A percentile compares a stretch with the other conserved stretches of the same genome.
These are phyloP conservation scores for Hephaestus fuliginosus DNA, from an alignment of 2,797 vertebrate genomes.

Conservation along the genomic window DNA sequence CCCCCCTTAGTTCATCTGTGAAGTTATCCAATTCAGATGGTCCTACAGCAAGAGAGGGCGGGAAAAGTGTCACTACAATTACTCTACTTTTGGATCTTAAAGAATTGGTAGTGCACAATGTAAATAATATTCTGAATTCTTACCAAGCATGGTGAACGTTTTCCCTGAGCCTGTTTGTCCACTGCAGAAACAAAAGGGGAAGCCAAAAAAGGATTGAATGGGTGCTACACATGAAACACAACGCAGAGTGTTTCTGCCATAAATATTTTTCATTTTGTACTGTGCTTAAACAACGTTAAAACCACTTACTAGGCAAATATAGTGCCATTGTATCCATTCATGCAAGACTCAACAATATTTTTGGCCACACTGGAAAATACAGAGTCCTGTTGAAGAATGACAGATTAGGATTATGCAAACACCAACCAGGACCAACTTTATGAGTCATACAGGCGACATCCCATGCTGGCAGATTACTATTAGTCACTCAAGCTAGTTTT, in stretches of 20 bases:
- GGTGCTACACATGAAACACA: neutral
- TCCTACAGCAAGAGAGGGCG: constrained; percentile 79
- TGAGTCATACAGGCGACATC: neutral
- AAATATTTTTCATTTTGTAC: neutral
- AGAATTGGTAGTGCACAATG: neutral
- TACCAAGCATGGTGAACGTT: constrained; percentile 99
- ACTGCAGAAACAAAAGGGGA: constrained; percentile 77
- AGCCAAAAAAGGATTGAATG: neutral
- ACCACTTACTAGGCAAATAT: constrained; percentile 98
- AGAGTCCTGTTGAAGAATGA: constrained; percentile 86
- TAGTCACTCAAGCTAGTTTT: neutral
- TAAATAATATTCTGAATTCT: constrained; percentile 62
- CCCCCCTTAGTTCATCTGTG: constrained; percentile 94
- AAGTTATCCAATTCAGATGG: constrained; percentile 95
- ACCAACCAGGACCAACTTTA: neutral
- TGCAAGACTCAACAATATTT: constrained; percentile 95
- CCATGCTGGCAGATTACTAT: neutral
- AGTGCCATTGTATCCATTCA: constrained; percentile 98
- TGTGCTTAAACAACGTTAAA: neutral
- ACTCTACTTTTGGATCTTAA: neutral
- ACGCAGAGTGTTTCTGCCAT: neutral
- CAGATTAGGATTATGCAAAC: neutral
- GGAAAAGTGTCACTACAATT: neutral
- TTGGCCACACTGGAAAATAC: constrained; percentile 94
- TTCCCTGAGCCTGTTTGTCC: constrained; percentile 98